A percentile compares a stretch with the other conserved stretches of the same genome.
These are phyloP conservation scores for Zaprionus ornatus DNA, from an alignment of 1,140 invertebrate genomes.

Conservation along the genomic window DNA sequence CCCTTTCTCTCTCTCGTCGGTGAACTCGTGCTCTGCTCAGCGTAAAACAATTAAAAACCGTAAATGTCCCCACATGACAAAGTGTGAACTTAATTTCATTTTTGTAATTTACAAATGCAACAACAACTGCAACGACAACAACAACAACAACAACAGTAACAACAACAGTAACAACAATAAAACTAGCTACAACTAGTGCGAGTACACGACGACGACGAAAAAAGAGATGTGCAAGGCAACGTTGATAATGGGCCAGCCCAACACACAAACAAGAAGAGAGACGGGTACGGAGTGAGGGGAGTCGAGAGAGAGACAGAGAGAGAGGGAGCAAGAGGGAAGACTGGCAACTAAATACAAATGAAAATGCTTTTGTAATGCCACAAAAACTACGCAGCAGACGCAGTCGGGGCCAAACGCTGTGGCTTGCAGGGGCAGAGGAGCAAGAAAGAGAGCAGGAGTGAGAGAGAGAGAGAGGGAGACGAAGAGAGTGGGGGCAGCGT, in stretches of 20 bases:
- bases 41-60: constrained; percentile 78
- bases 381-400: constrained; percentile 58
- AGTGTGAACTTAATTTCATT: constrained; percentile 82
- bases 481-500: background rate
- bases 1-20: background rate
- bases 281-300: background rate
- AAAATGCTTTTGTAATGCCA: constrained; percentile 75
- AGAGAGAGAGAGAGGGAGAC: background rate
- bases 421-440: background rate
- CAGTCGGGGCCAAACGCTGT: background rate
- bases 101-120: constrained; percentile 81
- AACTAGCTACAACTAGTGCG: constrained; percentile 34
- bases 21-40: constrained; percentile 20
- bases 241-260: constrained; percentile 52
- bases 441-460: background rate
- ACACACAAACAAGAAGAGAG: background rate
- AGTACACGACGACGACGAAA: constrained; percentile 20
- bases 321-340: background rate
- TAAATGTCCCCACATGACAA: constrained; percentile 82
- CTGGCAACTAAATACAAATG: constrained; percentile 75
- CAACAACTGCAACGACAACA: constrained; percentile 21
- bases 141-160: background rate
- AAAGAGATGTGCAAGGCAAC: constrained; percentile 27
- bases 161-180: constrained; percentile 18
- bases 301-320: background rate